phyloP scores from a whole-genome alignment of 2,888 invertebrate species.

The Sesamia inferens region DNA sequence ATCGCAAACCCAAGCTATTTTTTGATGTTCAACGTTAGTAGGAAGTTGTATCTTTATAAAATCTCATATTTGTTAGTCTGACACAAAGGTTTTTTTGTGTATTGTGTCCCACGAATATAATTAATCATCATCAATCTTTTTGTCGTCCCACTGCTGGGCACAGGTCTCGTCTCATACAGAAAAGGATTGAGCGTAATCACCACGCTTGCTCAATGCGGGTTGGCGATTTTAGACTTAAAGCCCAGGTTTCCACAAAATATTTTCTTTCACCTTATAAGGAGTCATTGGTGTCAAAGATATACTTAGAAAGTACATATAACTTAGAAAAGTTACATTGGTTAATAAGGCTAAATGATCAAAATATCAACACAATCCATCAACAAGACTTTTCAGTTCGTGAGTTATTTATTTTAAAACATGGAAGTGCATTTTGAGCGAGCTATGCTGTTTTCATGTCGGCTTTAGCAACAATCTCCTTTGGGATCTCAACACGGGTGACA shows the following conservation, averaged over 20 bases:
- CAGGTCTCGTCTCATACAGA: too few species aligned
- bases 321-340: too few species aligned
- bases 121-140: not conserved
- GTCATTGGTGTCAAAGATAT: too few species aligned
- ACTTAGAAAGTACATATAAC: too few species aligned
- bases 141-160: too few species aligned
- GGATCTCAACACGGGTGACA: constrained; percentile 43
- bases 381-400: not conserved
- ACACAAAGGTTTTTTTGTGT: not conserved
- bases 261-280: too few species aligned
- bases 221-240: too few species aligned
- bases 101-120: not conserved
- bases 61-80: not conserved
- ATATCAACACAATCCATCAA: not conserved
- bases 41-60: not conserved
- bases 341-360: not conserved
- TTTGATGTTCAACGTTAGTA: not conserved
- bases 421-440: constrained; percentile 12
- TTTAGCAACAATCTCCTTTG: constrained; percentile 45
- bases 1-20: not conserved
- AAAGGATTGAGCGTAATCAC: too few species aligned
- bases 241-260: too few species aligned
- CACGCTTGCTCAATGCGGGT: too few species aligned
- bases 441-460: constrained; percentile 37
- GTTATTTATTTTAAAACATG: constrained; percentile 8